These are phyloP conservation scores for Aurelia aurita DNA, from an alignment of 30 jellyfish, hydroid and myxozoan species.

Conservation along the genomic window DNA sequence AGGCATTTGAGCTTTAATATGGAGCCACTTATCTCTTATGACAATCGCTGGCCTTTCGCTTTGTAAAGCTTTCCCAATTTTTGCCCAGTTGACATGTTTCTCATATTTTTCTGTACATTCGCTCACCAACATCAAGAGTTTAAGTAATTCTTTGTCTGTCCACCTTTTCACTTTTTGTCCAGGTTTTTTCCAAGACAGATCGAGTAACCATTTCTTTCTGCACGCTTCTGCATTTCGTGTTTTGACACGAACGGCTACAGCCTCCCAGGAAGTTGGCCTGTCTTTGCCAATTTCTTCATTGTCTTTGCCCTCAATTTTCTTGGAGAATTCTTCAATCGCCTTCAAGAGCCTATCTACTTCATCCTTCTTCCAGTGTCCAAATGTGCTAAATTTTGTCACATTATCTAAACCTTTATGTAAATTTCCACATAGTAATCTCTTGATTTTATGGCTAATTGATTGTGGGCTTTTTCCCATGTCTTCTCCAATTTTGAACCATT, in stretches of 20 bases:
- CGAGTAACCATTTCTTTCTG: slow-evolving; percentile 26
- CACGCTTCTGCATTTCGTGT: slow-evolving; percentile 44
- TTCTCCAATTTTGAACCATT: slow-evolving; percentile 40
- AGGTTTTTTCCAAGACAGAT: slow-evolving; percentile 17
- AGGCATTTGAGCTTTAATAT: too few species aligned
- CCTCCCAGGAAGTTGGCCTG: slow-evolving; percentile 16
- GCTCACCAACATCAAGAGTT: slow-evolving; percentile 1
- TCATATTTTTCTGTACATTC: slow-evolving; percentile 28
- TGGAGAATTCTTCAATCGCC: background rate
- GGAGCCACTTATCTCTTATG: slow-evolving; percentile 31
- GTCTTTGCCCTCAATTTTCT: background rate
- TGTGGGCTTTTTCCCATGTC: slow-evolving; percentile 34
- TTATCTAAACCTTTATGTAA: too few species aligned
- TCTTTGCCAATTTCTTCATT: background rate
- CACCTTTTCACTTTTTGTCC: slow-evolving; percentile 12
- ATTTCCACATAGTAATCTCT: too few species aligned
- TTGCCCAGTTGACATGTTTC: slow-evolving; percentile 43
- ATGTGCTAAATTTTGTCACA: too few species aligned
- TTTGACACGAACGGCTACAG: slow-evolving; percentile 8
- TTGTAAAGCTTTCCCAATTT: slow-evolving; percentile 3
- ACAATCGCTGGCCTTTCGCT: background rate
- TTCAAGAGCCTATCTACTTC: background rate
- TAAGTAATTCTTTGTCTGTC: background rate
- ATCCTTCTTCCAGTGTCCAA: background rate
- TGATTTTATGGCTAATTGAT: background rate